Percentiles rank a stretch among this genome's conserved stretches.
phyloP scores from a whole-genome alignment of 2,888 invertebrate species.

The Netelia inedita region DNA sequence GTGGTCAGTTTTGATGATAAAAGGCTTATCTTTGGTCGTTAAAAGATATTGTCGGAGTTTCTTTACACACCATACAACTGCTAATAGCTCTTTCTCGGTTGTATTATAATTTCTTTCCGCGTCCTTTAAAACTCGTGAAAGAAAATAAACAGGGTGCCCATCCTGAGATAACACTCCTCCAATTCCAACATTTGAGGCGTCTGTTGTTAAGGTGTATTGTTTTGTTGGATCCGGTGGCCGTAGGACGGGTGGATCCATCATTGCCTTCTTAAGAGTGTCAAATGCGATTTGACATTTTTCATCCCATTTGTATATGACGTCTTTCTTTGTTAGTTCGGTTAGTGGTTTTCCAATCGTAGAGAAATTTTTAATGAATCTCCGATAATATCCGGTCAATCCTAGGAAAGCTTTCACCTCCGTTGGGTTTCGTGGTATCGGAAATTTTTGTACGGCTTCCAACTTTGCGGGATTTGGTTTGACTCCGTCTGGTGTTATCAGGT shows the following conservation, averaged over 20 bases:
- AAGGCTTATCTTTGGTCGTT: conserved; percentile 52
- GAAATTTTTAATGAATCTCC: conserved; percentile 60
- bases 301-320: conserved; percentile 1
- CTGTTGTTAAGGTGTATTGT: conserved; percentile 16
- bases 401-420: conserved; percentile 71
- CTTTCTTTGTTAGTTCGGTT: conserved; percentile 39
- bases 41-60: conserved; percentile 64
- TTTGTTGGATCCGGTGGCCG: conserved; percentile 2
- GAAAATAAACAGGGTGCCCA: conserved; percentile 80
- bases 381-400: conserved; percentile 58
- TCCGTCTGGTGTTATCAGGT: conserved; percentile 64
- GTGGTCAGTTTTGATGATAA: conserved; percentile 64
- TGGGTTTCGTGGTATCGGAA: conserved; percentile 65
- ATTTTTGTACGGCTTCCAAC: conserved; percentile 66
- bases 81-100: conserved; percentile 57
- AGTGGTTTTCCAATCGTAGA: conserved; percentile 55
- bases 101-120: conserved; percentile 48
- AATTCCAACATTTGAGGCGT: conserved; percentile 35
- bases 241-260: conserved; percentile 7
- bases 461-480: conserved; percentile 72
- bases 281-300: conserved; percentile 28
- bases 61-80: conserved; percentile 58
- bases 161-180: conserved; percentile 31
- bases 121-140: conserved; percentile 72
- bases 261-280: conserved; percentile 25